Base-by-base conservation (phyloP, 2,113 vertebrate genomes). In the Xyliphius kryptos region DNA sequence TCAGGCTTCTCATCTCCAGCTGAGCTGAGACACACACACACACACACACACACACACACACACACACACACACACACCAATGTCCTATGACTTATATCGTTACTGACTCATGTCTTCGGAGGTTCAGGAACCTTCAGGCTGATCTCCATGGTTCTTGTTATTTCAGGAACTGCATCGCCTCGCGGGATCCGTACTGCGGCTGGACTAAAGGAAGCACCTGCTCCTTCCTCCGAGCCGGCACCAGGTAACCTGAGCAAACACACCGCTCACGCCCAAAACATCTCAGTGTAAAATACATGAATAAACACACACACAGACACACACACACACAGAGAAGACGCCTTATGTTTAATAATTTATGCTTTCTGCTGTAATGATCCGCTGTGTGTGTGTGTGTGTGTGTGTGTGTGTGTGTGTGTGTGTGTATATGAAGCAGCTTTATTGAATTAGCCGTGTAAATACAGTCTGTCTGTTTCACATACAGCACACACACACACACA, bases 171-270 rank as follows among this genome's bases (percentile, higher is more conserved):
- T 98, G 95, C 57, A 87, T 98, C 0, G 88, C 90, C 64, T 91
- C 93, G 61, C 89, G 89, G 67, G 94, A 97, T 58, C 95, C 95
- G 0, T 98, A 98, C 80, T 97, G 95, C 0, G 94, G 94, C 40
- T 98, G 95, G 95, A 89, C 91, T 0, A 72, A 87, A 0, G 92
- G 92, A 16, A 91, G 92, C 61, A 89, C 89, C 77, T 97, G 95
- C 12, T 6, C 90, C 38, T 97, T 97, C 80, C 89, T 95, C 62
- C 86, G 90, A 59, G 88, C 88, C 0, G 90, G 85, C 19, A 89
- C 90, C 80, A 94, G 95, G 93, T 98, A 86, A 65, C 0, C 61
- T 52, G 16, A 19, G 2, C 16, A 12, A 37, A 11, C 14, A 20
- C 6, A 14, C 38, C 16, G 12, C n/a, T n/a, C n/a, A n/a, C n/a